Conservation (phyloP, 2,113 vertebrate genomes). For the Erythrolamprus reginae region DNA sequence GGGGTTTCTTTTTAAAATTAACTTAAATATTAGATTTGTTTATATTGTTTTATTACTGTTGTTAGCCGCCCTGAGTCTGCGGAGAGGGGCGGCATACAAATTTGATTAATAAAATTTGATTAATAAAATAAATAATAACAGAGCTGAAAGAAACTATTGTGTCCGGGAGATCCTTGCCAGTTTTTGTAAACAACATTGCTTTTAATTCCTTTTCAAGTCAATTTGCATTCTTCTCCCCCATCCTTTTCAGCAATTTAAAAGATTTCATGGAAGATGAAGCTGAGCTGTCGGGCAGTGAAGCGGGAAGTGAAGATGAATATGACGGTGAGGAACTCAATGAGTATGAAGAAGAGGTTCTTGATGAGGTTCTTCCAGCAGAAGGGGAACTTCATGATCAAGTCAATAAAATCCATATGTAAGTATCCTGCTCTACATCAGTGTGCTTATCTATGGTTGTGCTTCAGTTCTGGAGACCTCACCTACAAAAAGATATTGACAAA, state of each 20-base stretch:
- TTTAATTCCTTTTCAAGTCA: background rate
- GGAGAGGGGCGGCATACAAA: no score
- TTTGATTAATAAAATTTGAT: no score
- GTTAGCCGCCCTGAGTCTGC: no score
- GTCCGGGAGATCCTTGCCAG: background rate
- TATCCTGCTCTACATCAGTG: background rate
- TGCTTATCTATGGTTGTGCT: background rate
- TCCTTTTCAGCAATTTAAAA: slow-evolving; percentile 69
- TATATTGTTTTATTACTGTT: no score
- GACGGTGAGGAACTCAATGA: slow-evolving; percentile 77
- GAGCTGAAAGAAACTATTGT: no score
- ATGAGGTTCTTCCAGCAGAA: slow-evolving; percentile 88
- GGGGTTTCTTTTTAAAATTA: no score
- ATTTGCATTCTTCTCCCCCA: background rate
- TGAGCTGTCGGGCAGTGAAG: slow-evolving; percentile 91
- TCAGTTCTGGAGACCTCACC: no score
- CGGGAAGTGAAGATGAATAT: slow-evolving; percentile 86
- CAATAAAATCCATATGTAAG: slow-evolving; percentile 96
- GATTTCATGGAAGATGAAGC: slow-evolving; percentile 94
- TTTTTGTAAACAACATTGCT: background rate
- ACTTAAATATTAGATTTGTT: no score
- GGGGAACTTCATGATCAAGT: slow-evolving; percentile 87
- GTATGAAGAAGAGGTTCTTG: slow-evolving; percentile 89
- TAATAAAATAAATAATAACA: no score
- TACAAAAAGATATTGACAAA: no score